A percentile compares a stretch with the other conserved stretches of the same genome.
phyloP scores from a whole-genome alignment of 1,140 invertebrate genomes.

The Lucilia cuprina region DNA sequence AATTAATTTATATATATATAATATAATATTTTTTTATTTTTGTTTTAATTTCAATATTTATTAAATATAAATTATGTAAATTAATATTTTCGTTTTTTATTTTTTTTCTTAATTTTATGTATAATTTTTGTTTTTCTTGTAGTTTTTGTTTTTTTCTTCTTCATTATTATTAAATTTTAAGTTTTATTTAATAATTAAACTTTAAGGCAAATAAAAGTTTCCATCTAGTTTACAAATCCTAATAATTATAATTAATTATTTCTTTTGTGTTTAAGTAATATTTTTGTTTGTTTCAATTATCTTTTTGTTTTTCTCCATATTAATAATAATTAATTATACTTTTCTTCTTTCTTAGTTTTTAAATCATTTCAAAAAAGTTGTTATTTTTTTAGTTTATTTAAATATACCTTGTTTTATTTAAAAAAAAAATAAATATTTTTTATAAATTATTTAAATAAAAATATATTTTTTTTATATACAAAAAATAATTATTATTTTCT shows the following conservation, averaged over 20 bases:
- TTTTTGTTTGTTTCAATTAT: neutral
- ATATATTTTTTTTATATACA: neutral
- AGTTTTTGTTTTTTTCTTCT: neutral
- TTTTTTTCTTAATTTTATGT: neutral
- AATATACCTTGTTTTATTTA: neutral
- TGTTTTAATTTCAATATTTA: neutral
- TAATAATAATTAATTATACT: too few relatives aligned
- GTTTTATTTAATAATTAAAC: slow-evolving; percentile 40
- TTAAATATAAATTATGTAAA: slow-evolving; percentile 20
- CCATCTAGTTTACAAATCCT: slow-evolving; percentile 58
- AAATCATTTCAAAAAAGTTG: neutral
- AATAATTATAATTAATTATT: slow-evolving; percentile 23
- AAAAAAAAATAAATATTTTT: neutral
- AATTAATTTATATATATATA: neutral
- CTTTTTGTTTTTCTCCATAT: neutral
- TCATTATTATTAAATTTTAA: slow-evolving; percentile 20
- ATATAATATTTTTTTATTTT: neutral
- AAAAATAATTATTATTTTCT: neutral
- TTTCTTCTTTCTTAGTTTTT: neutral
- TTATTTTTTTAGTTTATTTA: neutral
- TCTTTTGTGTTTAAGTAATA: neutral
- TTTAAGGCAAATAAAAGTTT: slow-evolving; percentile 57
- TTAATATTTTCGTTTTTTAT: slow-evolving; percentile 13
- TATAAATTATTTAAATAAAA: neutral
- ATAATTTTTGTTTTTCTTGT: slow-evolving; percentile 39